Evolutionary conservation across 92 coral and sea anemone species (phyloP), one percentile per base, ranked within the genome.

Genomic region (Desmophyllum pertusum): DNA sequence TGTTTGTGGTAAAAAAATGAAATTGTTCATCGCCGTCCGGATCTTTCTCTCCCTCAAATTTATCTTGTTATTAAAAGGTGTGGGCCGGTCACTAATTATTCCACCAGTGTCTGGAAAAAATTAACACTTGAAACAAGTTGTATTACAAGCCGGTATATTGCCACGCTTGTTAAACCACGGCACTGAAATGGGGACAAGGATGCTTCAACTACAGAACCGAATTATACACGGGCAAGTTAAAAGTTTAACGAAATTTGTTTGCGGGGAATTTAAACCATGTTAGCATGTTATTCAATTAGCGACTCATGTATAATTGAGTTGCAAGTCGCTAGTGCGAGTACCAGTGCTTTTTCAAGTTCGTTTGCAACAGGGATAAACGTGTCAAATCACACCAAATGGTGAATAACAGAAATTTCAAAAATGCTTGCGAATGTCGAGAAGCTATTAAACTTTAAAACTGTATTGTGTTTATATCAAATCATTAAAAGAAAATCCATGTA

Each of bases 291-390:
- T 92, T 89, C 59, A 87, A 89, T 92, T 92, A 92, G 77, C 61
- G 81, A 64, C 61, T 85, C 80, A 80, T 89, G 31, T 86, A 86
- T 86, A 85, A 91, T 88, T 91, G 90, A 91, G 74, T 73, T n/a
- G 64, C 31, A 46, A 79, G 41, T 5, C 73, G 42, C n/a, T n/a
- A n/a, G 15, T 21, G 70, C 29, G n/a, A n/a, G n/a, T 37, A 53
- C 52, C 69, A 70, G 71, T n/a, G n/a, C 76, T 7, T 70, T 71
- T 71, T 9, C 39, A 48, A 68, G 51, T 15, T 48, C 38, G 76
- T 25, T 67, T 55, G 37, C 21, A 30, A 42, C 30, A 31, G 42
- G 14, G 73, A 39, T 41, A 62, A 52, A 53, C 76, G 67, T 80
- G 68, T 80, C 65, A 80, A 52, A 50, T 50, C 38, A 70, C 68